Evolutionary conservation across 1,140 invertebrate genomes (phyloP).

Genomic region (Polypedilum vanderplanki): DNA sequence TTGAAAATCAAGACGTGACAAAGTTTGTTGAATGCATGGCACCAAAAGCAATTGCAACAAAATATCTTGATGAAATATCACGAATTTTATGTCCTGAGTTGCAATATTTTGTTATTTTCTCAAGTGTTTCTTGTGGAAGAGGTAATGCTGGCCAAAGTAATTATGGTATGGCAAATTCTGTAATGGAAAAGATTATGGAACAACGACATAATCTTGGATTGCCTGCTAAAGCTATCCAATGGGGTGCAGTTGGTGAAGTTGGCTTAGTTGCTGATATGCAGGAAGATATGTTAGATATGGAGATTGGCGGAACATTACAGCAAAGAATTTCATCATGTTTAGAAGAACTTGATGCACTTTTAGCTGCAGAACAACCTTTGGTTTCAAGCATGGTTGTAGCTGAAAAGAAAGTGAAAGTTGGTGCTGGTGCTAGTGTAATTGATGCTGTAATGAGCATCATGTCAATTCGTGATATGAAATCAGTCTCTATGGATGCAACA

Average conservation of each 20-base stretch:
- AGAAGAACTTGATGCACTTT: constrained; percentile 57
- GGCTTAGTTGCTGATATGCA: constrained; percentile 73
- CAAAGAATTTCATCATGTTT: constrained; percentile 77
- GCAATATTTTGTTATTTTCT: constrained; percentile 70
- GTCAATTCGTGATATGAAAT: constrained; percentile 50
- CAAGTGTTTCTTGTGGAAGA: constrained; percentile 78
- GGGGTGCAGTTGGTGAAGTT: constrained; percentile 64
- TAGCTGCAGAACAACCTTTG: constrained; percentile 56
- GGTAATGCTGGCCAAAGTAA: constrained; percentile 86
- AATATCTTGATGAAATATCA: constrained; percentile 53
- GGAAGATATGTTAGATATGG: constrained; percentile 67
- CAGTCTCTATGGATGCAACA: constrained; percentile 57
- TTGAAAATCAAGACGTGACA: constrained; percentile 55
- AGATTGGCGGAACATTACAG: constrained; percentile 73
- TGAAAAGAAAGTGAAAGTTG: constrained; percentile 54
- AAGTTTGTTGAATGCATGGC: constrained; percentile 50
- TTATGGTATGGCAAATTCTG: constrained; percentile 70
- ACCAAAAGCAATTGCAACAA: constrained; percentile 56
- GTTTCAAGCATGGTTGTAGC: constrained; percentile 74
- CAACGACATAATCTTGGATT: constrained; percentile 50
- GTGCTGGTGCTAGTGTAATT: constrained; percentile 53
- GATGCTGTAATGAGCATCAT: constrained; percentile 59
- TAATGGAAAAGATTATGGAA: constrained; percentile 67
- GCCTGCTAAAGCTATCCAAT: constrained; percentile 61
- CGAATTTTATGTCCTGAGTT: constrained; percentile 51